Evolutionary conservation across 2,888 invertebrate species (phyloP).

Genomic region (Agriotes lineatus): DNA sequence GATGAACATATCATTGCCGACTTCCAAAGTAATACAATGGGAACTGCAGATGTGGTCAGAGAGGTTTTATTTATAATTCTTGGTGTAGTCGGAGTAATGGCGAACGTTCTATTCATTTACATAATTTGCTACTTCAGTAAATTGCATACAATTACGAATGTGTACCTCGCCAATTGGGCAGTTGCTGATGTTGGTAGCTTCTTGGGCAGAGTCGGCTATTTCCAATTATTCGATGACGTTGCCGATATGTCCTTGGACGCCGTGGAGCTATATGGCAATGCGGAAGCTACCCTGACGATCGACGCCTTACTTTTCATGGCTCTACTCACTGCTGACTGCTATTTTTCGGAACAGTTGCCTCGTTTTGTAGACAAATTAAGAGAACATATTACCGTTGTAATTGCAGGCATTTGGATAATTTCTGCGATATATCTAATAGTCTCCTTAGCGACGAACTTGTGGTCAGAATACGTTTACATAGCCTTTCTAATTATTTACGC

Average conservation of each 20-base stretch:
- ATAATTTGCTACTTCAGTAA: slow-evolving; percentile 24
- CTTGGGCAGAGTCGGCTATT: no score
- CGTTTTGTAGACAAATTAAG: not conserved
- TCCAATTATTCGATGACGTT: no score
- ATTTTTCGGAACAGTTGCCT: slow-evolving; percentile 11
- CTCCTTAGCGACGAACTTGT: slow-evolving; percentile 12
- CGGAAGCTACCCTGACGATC: no score
- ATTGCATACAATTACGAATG: slow-evolving; percentile 21
- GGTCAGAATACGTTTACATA: slow-evolving; percentile 18
- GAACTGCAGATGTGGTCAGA: not conserved
- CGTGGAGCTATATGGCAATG: no score
- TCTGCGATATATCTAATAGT: not conserved
- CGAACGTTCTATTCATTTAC: slow-evolving; percentile 22
- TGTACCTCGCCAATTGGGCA: slow-evolving; percentile 39
- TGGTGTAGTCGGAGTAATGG: slow-evolving; percentile 18
- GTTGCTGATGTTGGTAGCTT: slow-evolving; percentile 19
- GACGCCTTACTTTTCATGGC: not conserved
- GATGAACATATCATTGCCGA: slow-evolving; percentile 34
- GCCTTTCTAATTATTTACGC: slow-evolving; percentile 13
- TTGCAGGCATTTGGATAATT: slow-evolving; percentile 17
- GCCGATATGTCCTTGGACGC: no score
- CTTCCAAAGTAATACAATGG: slow-evolving; percentile 15
- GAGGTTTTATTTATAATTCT: slow-evolving; percentile 20
- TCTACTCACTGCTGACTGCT: slow-evolving; percentile 7
- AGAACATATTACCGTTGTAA: not conserved